Conservation (phyloP, 2,797 vertebrate species). For the Molossus molossus region DNA sequence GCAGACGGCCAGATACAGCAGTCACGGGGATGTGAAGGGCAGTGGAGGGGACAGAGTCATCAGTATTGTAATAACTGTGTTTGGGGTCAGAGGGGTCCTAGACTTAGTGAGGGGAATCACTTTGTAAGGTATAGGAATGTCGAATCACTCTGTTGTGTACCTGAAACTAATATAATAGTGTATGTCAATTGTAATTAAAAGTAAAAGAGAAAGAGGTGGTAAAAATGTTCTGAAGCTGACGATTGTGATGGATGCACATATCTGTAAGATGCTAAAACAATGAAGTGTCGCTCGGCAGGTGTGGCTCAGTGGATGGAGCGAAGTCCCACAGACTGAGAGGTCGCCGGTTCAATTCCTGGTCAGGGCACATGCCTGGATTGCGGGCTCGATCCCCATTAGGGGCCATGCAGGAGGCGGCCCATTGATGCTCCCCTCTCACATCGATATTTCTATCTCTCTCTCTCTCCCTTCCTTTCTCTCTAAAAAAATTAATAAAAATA, state of each 20-base stretch:
- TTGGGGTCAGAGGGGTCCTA: background rate
- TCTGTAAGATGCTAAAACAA: background rate
- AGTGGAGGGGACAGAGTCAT: background rate
- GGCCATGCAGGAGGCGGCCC: too few relatives aligned
- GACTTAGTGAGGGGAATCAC: background rate
- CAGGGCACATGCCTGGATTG: too few relatives aligned
- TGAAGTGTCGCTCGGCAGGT: too few relatives aligned
- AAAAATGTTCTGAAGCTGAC: background rate
- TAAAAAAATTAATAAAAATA: too few relatives aligned
- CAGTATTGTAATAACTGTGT: background rate
- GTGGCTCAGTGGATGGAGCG: too few relatives aligned
- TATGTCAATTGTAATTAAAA: background rate
- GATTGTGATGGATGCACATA: background rate
- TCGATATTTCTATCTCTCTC: too few relatives aligned
- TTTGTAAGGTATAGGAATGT: background rate
- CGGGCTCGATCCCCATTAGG: too few relatives aligned
- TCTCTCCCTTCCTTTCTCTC: too few relatives aligned
- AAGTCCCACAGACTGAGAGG: too few relatives aligned
- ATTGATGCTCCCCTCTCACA: too few relatives aligned
- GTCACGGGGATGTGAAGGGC: background rate
- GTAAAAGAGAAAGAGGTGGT: background rate
- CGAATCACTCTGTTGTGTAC: background rate
- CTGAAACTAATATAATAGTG: background rate
- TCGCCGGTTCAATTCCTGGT: too few relatives aligned
- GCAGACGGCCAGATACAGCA: too few relatives aligned